Evolutionary conservation across 2,113 vertebrate genomes (phyloP).

Genomic region (Pedetes capensis): DNA sequence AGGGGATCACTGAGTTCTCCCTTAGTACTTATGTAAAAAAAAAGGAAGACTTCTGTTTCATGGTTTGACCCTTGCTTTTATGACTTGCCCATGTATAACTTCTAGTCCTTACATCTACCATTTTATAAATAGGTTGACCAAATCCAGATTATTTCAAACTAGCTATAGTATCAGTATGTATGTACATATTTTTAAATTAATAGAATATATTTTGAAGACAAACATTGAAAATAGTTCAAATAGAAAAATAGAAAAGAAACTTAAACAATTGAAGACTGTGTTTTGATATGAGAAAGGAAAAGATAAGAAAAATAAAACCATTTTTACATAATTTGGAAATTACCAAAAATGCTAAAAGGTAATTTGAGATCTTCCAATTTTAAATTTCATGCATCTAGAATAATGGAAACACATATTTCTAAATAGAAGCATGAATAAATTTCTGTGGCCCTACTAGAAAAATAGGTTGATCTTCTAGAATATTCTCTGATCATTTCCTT

Average conservation of each 20-base stretch:
- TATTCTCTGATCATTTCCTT: neutral
- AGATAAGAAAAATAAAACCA: neutral
- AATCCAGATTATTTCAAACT: neutral
- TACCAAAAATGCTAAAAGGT: slow-evolving; percentile 24
- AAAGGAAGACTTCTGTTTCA: neutral
- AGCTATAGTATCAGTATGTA: neutral
- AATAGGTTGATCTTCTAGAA: neutral
- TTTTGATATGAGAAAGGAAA: slow-evolving; percentile 18
- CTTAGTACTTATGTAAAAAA: neutral
- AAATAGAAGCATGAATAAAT: neutral
- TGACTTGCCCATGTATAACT: neutral
- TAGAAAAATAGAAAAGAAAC: neutral
- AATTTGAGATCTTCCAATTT: neutral
- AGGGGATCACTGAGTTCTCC: neutral
- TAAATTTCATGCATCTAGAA: neutral
- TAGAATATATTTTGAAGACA: neutral
- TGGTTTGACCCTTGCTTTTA: neutral
- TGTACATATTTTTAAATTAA: neutral
- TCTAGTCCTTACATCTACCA: neutral
- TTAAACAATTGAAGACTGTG: neutral
- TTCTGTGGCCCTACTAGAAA: neutral
- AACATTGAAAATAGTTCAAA: neutral
- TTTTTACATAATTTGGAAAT: neutral
- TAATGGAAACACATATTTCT: neutral
- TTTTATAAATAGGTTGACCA: neutral